Base-by-base conservation (phyloP, 2,797 vertebrate species). In the Cyclopterus lumpus region DNA sequence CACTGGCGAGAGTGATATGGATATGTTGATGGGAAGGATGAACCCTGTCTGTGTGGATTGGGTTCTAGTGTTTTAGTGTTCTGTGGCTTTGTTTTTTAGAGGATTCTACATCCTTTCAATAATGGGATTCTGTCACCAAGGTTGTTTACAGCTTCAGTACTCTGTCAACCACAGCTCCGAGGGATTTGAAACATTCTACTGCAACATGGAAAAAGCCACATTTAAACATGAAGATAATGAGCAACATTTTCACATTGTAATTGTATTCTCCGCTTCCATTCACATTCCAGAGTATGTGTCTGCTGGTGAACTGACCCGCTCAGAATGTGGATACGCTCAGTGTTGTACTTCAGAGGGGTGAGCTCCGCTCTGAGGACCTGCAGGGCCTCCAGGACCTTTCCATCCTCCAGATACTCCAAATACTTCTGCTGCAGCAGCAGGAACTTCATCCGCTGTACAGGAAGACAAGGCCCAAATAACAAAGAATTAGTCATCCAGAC, bases 401-500 rank as follows among this genome's bases (percentile, higher is more conserved):
- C 97, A 57, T 99, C 97, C 94, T 99, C 97, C 91, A 99, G 95
- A 89, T 97, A 98, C 86, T 99, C 97, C 93, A 99, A 94, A 89
- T 99, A 99, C 92, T 99, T 99, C 95, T 99, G 98, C 95, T 99
- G 97, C 92, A 99, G 94, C 91, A 99, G 94, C 85, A 99, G 93
- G 94, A 99, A 99, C 95, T 98, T 99, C 97, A 99, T 99, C 85
- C 96, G 95, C 98, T 99, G 75, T 9, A 67, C 2, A 62, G 26
- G 3, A 49, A 65, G 48, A 69, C 63, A 49, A 48, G 2, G 46
- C 14, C 14, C 48, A 66, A 26, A 34, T 4, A 46, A 22, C 34
- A 46, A 44, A 42, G 2, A 6, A 42, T 65, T 2, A 63, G 9
- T 20, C 0, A 38, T 61, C 40, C 6, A 40, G 12, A 5, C 42